Base-by-base conservation (phyloP, 2,888 invertebrate species). In the Ashinkailepas kermadecensis region DNA sequence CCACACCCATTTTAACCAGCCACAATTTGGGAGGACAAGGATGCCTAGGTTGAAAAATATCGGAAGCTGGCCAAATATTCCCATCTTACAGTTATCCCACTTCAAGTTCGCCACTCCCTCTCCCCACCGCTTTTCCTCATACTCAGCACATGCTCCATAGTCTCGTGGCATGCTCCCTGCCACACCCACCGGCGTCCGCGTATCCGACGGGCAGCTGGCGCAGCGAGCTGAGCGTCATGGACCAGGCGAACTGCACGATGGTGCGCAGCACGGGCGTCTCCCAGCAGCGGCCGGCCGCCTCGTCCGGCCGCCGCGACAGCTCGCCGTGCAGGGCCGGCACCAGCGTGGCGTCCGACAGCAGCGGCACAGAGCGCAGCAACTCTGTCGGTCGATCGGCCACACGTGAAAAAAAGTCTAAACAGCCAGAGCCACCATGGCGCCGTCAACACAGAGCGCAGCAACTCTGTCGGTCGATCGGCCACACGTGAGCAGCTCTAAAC, bases 221-320 rank as follows among this genome's bases (percentile, higher is more conserved):
- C 64, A 93, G 87, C 0, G 91, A 91, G 8, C 92, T 90, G 80
- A 94, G 87, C 58, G 92, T 91, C 15, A 94, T 88, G 0, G 92
- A 91, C 87, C 93, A 91, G 3, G 92, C 92, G 86, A 94, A 92
- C 83, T 91, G 91, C 10, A 92, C 88, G 6, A 93, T 86, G 0
- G 91, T 91, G 83, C 87, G 87, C 67, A 89, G 83, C 12, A 87
- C 84, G 39, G 82, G 82, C 62, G 82, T 82, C 70, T 83, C 82
- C 85, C 85, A 85, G 18, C 81, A 81, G 78, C 23, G 9, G 54
- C 10, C 67, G 21, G 18, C 70, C 23, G 25, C 18, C 18, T 67
- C 54, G 12, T 25, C 62, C 57, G 2, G 54, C 83, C 85, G 65
- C 88, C 78, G 74, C 56, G 81, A 83, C 54, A 85, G 65, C 39